Conservation (phyloP, 2,888 invertebrate genomes). For the Lissocephala sabroskyi region DNA sequence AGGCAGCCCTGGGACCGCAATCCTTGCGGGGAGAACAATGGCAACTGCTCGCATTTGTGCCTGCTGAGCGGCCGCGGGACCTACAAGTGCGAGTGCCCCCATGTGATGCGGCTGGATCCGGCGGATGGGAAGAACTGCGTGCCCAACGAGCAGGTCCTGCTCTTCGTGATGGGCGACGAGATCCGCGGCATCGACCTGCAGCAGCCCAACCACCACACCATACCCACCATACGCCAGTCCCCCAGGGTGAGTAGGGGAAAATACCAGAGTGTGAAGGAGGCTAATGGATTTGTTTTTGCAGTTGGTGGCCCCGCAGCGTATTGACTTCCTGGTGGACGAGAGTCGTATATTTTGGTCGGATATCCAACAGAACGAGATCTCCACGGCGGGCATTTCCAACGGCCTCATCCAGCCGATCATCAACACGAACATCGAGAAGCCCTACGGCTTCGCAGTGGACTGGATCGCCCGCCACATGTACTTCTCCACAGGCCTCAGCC, state of each 20-base stretch:
- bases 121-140: constrained; percentile 75
- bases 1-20: constrained; percentile 78
- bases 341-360: constrained; percentile 86
- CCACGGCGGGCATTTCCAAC: constrained; percentile 78
- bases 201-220: constrained; percentile 83
- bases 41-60: constrained; percentile 87
- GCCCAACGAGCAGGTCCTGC: constrained; percentile 85
- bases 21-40: constrained; percentile 82
- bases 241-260: constrained; percentile 64
- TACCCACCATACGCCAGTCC: constrained; percentile 82
- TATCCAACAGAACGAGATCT: constrained; percentile 82
- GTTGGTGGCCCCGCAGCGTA: constrained; percentile 80
- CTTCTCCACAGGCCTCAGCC: constrained; percentile 76
- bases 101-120: constrained; percentile 83
- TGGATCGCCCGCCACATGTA: constrained; percentile 79
- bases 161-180: constrained; percentile 83
- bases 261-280: background rate
- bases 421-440: constrained; percentile 77
- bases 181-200: constrained; percentile 88
- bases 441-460: constrained; percentile 84
- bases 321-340: constrained; percentile 80
- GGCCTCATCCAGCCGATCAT: constrained; percentile 82
- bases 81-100: constrained; percentile 87
- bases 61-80: constrained; percentile 78
- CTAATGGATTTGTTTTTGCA: constrained; percentile 54